Base-by-base conservation (phyloP, 2,888 invertebrate genomes). In the Tortricodes alternella region DNA sequence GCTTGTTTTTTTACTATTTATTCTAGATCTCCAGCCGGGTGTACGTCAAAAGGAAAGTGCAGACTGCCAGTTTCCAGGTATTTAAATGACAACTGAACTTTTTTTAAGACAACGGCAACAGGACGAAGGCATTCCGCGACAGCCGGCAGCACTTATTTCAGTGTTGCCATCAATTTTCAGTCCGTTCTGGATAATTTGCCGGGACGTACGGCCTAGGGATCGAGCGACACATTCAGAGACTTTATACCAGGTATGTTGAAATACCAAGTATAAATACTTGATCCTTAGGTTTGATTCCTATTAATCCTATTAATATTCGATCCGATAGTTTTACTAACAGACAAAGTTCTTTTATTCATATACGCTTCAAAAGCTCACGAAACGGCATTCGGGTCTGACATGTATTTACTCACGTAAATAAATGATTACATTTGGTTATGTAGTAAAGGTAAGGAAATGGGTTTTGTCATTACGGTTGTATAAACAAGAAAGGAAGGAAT, bases 81-180 rank as follows among this genome's bases (percentile, higher is more conserved):
- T 9, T 24, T 11, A 35, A 43, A 52, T 24, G 23, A 43, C 43
- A 9, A 27, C 6, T 21, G 9, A 13, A 19, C 16, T 21, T 41
- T 43, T 18, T 44, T 44, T 29, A 15, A 34, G n/a, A 29, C n/a
- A 18, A 39, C 27, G 2, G 27, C 29, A 24, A 51, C 21, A 44
- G 38, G 52, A 15, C 44, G 18, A 23, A 34, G 41, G 48, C 55
- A 55, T 55, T 35, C 55, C 21, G 41, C 55, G 55, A 24, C 43
- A 43, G 43, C 46, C 41, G 39, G 41, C n/a, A n/a, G n/a, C 46
- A 52, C 46, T 56, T 62, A 62, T 59, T 61, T 51, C 53, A 32
- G 56, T 58, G 60, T 59, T 57, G 59, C 50, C 57, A 62, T 62
- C 59, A 62, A 59, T 62, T 51, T 48, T 37, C 48, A 38, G 34